Percentiles rank a stretch among this genome's conserved stretches.
These are phyloP conservation scores for Stenoptilia bipunctidactyla DNA, from an alignment of 2,888 invertebrate genomes.

Conservation along the genomic window DNA sequence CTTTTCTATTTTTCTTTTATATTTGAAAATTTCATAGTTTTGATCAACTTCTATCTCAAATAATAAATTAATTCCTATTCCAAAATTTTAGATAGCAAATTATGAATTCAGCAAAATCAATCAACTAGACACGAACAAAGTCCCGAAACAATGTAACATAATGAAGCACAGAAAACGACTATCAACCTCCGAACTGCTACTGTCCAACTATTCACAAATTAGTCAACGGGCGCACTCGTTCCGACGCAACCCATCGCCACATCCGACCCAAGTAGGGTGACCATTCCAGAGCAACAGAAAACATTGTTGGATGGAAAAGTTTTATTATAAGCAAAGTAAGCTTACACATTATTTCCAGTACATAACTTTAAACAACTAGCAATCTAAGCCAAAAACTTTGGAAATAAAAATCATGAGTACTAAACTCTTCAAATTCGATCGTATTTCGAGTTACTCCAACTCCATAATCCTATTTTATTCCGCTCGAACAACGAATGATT, in stretches of 20 bases:
- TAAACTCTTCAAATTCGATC: background rate
- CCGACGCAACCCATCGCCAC: constrained; percentile 24
- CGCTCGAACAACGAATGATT: constrained; percentile 1
- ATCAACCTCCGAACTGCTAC: constrained; percentile 31
- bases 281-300: constrained; percentile 13
- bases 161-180: constrained; percentile 38
- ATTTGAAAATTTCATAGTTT: no score
- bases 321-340: background rate
- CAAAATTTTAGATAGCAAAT: background rate
- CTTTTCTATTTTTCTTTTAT: no score
- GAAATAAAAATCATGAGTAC: background rate
- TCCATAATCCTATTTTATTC: constrained; percentile 1
- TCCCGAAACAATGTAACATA: constrained; percentile 21
- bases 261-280: constrained; percentile 28
- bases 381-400: background rate
- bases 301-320: background rate
- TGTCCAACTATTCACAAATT: constrained; percentile 51
- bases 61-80: no score
- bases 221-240: constrained; percentile 25
- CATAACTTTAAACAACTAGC: background rate
- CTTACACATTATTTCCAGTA: background rate
- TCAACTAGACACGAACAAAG: background rate
- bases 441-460: background rate
- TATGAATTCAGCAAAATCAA: background rate
- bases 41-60: no score